A percentile compares a stretch with the other conserved stretches of the same genome.
phyloP scores from a whole-genome alignment of 2,797 vertebrate species.

The Xiphorhynchus erythropygius region DNA sequence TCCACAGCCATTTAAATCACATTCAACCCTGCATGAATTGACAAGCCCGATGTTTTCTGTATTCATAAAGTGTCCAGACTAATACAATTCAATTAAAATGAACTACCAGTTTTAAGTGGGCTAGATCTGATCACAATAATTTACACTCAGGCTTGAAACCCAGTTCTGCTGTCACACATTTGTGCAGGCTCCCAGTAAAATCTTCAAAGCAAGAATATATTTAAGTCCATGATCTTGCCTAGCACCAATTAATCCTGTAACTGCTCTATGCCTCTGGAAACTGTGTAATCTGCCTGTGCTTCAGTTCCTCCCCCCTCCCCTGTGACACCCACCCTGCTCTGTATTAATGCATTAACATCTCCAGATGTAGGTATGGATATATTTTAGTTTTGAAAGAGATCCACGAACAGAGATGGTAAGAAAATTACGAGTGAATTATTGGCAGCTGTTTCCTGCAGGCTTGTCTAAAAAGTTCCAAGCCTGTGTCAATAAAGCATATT shows the following conservation, averaged over 20 bases:
- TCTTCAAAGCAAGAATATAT: conserved; percentile 59
- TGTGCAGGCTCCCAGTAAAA: conserved; percentile 45
- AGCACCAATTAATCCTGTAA: conserved; percentile 51
- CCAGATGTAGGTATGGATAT: not conserved
- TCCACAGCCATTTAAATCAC: not conserved
- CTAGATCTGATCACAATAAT: conserved; percentile 56
- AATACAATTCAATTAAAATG: conserved; percentile 62
- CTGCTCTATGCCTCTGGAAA: conserved; percentile 58
- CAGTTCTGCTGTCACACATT: conserved; percentile 42
- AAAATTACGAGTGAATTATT: not conserved
- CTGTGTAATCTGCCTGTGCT: conserved; percentile 15
- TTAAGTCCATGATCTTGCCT: conserved; percentile 57
- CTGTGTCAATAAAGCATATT: not conserved
- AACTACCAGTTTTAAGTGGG: conserved; percentile 53
- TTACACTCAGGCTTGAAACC: conserved; percentile 33
- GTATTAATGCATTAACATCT: not conserved
- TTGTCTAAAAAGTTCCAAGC: not conserved
- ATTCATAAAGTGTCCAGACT: conserved; percentile 50
- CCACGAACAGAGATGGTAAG: not conserved
- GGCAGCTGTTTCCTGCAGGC: not conserved
- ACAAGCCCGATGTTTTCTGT: not conserved
- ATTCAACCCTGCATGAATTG: not conserved
- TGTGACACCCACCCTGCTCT: not conserved
- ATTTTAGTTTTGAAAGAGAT: not conserved
- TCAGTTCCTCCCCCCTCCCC: conserved; percentile 14